Conservation (phyloP, 2,888 invertebrate species). For the Dasypogon diadema region DNA sequence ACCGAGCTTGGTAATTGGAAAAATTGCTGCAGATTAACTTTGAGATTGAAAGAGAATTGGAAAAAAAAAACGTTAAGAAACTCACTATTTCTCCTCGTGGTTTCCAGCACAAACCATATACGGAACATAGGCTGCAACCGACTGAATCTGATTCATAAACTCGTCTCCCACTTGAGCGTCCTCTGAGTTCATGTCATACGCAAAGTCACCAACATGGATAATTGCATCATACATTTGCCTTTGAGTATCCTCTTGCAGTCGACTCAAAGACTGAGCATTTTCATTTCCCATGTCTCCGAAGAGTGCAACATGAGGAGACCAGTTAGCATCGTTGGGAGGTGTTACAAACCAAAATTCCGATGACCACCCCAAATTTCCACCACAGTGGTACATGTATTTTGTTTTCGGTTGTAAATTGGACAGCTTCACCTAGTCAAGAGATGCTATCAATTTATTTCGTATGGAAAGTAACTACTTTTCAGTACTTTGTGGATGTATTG, state of each 20-base stretch:
- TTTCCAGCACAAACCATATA: slow-evolving; percentile 96
- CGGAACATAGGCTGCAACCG: slow-evolving; percentile 89
- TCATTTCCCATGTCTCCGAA: slow-evolving; percentile 96
- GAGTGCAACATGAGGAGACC: slow-evolving; percentile 86
- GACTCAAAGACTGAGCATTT: slow-evolving; percentile 86
- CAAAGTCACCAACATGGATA: slow-evolving; percentile 95
- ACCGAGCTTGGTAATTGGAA: slow-evolving; percentile 91
- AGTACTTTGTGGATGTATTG: slow-evolving; percentile 85
- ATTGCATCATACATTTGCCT: slow-evolving; percentile 85
- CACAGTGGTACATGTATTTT: slow-evolving; percentile 84
- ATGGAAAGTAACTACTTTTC: background rate
- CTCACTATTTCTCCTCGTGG: slow-evolving; percentile 85
- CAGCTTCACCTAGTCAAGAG: slow-evolving; percentile 67
- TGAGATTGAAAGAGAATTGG: background rate
- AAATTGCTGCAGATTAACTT: slow-evolving; percentile 79
- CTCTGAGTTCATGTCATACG: slow-evolving; percentile 90
- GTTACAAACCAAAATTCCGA: slow-evolving; percentile 82
- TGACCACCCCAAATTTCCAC: slow-evolving; percentile 86
- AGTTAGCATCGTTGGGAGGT: slow-evolving; percentile 74
- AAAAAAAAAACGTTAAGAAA: background rate
- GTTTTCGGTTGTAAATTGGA: slow-evolving; percentile 73
- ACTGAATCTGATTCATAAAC: slow-evolving; percentile 93
- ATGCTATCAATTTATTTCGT: background rate
- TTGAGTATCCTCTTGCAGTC: slow-evolving; percentile 87
- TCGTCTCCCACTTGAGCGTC: slow-evolving; percentile 88